A percentile compares a stretch with the other conserved stretches of the same genome.
Evolutionary conservation across 2,888 invertebrate species (phyloP).

Genomic region (Brachynemurus nebulosus): DNA sequence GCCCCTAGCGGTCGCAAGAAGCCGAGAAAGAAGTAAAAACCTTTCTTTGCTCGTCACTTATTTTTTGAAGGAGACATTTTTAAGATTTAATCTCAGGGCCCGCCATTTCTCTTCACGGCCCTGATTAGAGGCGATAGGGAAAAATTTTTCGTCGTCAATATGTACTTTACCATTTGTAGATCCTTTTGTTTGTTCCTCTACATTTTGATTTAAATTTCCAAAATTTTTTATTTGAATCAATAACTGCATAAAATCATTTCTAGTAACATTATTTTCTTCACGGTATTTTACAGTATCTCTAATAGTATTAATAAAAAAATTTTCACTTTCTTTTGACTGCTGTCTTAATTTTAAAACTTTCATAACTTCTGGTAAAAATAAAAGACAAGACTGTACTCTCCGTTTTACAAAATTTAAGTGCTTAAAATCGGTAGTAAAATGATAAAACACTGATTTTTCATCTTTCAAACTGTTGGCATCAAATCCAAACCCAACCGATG

Average conservation of each 20-base stretch:
- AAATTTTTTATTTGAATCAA: neutral
- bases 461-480: neutral
- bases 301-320: neutral
- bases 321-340: neutral
- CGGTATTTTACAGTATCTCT: neutral
- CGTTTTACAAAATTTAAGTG: neutral
- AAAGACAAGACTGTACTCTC: neutral
- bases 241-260: conserved; percentile 3
- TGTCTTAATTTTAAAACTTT: neutral
- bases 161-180: no score
- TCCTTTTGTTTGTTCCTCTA: no score
- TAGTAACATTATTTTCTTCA: neutral
- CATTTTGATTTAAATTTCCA: no score
- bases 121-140: no score
- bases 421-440: neutral
- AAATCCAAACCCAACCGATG: neutral
- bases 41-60: no score
- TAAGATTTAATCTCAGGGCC: neutral
- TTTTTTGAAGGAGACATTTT: no score
- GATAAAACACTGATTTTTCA: neutral
- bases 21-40: no score
- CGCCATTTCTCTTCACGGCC: no score
- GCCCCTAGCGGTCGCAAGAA: no score
- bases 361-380: neutral
- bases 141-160: no score